Conservation (phyloP, 2,888 invertebrate genomes). For the Monoplex corrugatus region DNA sequence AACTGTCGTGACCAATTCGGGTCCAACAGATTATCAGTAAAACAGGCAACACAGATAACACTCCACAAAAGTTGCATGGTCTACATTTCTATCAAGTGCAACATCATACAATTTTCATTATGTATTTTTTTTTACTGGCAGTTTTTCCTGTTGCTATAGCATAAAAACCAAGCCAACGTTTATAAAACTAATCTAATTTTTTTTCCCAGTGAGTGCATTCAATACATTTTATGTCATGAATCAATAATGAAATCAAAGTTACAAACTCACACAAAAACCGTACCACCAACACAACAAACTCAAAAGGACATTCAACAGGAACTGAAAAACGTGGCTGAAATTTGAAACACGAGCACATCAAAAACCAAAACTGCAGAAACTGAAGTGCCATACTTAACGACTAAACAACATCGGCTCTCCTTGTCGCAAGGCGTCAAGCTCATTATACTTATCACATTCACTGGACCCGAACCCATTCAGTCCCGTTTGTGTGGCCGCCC, state of each 20-base stretch:
- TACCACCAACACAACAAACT: not conserved
- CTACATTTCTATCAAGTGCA: not conserved
- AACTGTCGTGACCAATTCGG: not conserved
- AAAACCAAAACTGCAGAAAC: not conserved
- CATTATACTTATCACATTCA: not conserved
- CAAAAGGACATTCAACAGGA: conserved; percentile 4
- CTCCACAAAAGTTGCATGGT: not conserved
- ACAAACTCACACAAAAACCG: no score
- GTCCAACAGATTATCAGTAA: not conserved
- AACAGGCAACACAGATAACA: not conserved
- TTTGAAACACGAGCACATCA: no score
- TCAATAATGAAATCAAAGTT: no score
- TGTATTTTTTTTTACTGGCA: not conserved
- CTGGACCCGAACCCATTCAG: not conserved
- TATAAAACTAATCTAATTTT: no score
- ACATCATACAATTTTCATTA: no score
- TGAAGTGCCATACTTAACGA: not conserved
- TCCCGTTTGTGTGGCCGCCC: not conserved
- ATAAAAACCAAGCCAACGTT: not conserved
- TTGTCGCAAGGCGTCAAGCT: not conserved
- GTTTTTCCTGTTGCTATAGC: not conserved
- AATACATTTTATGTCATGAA: no score
- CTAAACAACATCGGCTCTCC: not conserved
- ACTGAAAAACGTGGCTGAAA: not conserved
- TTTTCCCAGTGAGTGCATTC: no score